Conservation (phyloP, 2,888 invertebrate genomes). For the Didymodactylos carnosus region DNA sequence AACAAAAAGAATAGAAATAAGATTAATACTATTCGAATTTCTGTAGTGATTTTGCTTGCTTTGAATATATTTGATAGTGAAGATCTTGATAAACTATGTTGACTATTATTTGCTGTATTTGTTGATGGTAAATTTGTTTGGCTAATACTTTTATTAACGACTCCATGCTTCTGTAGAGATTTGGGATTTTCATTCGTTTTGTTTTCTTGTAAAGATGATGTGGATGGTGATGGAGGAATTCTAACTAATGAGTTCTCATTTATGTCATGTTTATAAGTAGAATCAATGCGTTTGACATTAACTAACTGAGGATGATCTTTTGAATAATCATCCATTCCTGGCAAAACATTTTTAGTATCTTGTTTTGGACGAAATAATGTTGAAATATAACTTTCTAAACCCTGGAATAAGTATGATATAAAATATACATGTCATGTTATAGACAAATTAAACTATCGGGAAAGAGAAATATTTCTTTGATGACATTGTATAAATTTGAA, state of each 20-base stretch:
- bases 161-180: too few species aligned
- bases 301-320: background rate
- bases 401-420: too few species aligned
- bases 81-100: background rate
- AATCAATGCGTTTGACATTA: background rate
- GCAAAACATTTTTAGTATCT: background rate
- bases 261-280: background rate
- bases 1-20: background rate
- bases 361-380: background rate
- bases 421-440: too few species aligned
- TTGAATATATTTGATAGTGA: background rate
- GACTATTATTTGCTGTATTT: background rate
- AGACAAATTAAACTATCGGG: too few species aligned
- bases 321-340: background rate
- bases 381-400: background rate
- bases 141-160: too few species aligned
- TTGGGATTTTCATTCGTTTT: background rate
- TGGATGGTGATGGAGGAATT: too few species aligned
- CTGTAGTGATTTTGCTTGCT: background rate
- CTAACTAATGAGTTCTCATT: too few species aligned
- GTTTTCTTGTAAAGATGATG: background rate
- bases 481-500: too few species aligned
- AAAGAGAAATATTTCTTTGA: background rate
- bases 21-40: background rate
- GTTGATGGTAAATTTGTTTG: background rate